Conservation (phyloP, 2,113 vertebrate species). For the Ranitomeya variabilis region DNA sequence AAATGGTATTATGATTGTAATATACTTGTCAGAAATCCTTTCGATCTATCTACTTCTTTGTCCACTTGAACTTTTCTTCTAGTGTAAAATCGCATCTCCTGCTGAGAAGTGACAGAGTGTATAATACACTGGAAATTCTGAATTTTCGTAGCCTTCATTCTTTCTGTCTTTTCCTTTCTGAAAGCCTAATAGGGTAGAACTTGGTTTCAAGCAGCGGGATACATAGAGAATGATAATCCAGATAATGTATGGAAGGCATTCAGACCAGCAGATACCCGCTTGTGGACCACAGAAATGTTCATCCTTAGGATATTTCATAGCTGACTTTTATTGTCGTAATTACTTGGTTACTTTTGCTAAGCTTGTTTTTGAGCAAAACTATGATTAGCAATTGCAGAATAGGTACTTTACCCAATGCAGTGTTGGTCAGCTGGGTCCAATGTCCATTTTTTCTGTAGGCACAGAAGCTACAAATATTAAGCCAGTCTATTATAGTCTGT, state of each 20-base stretch:
- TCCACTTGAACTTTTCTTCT: constrained; percentile 25
- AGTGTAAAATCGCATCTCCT: constrained; percentile 4
- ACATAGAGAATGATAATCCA: neutral
- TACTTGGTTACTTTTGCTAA: too few relatives aligned
- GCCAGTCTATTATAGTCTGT: too few relatives aligned
- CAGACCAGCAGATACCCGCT: neutral
- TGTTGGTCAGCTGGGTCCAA: too few relatives aligned
- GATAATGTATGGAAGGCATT: neutral
- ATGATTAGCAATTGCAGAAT: too few relatives aligned
- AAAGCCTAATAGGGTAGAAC: neutral
- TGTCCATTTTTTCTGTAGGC: too few relatives aligned
- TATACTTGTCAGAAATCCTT: neutral
- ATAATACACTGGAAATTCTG: neutral
- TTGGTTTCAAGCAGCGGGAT: neutral
- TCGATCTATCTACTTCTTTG: neutral
- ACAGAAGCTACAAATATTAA: too few relatives aligned
- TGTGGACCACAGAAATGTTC: neutral
- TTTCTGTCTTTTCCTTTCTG: neutral
- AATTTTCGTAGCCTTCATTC: neutral
- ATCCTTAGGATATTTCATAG: neutral
- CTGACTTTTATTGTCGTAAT: neutral
- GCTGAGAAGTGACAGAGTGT: constrained; percentile 3
- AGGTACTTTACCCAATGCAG: too few relatives aligned
- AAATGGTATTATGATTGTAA: neutral
- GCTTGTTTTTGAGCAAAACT: too few relatives aligned